Conservation (phyloP, 2,113 vertebrate species). For the Echinops telfairi region DNA sequence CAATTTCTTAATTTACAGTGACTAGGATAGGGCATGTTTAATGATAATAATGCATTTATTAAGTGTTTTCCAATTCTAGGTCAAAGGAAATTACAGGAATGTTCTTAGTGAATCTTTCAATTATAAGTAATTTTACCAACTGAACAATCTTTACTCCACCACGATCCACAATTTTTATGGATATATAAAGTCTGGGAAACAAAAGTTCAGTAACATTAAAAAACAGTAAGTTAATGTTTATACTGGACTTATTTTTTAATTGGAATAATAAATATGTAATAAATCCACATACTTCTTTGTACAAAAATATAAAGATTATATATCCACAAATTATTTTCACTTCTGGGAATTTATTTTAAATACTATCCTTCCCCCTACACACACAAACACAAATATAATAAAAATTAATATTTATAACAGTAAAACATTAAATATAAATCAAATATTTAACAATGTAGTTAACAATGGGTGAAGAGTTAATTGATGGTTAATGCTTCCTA, state of each 20-base stretch:
- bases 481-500: not conserved
- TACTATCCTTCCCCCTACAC: not conserved
- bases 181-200: not conserved
- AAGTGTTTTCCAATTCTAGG: not conserved
- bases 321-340: not conserved
- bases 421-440: not conserved
- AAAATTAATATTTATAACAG: not conserved
- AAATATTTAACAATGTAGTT: not conserved
- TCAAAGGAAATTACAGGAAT: conserved; percentile 22
- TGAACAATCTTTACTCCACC: not conserved
- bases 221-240: not conserved
- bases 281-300: conserved; percentile 6
- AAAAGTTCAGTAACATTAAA: not conserved
- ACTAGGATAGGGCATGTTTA: not conserved
- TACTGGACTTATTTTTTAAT: not conserved
- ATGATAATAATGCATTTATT: not conserved
- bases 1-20: not conserved
- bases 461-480: not conserved
- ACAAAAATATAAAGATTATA: not conserved
- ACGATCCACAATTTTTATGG: not conserved
- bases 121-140: not conserved
- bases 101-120: not conserved
- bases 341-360: not conserved
- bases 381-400: not conserved
- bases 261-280: not conserved